Percentiles rank a stretch among this genome's conserved stretches.
Conservation (phyloP, 1,140 invertebrate genomes). For the Anthonomus grandis region DNA sequence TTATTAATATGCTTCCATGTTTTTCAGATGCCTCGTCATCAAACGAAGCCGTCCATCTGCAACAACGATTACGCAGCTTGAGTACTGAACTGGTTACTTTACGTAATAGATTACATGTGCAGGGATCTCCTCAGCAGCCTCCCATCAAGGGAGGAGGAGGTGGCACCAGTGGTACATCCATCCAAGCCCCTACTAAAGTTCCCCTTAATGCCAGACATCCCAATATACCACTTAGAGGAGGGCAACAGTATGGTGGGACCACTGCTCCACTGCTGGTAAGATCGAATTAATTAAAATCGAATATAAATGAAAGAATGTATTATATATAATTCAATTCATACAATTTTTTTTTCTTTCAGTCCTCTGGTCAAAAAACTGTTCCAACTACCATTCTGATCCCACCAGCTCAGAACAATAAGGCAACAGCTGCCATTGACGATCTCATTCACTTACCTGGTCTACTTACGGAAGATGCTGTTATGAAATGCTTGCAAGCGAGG, state of each 20-base stretch:
- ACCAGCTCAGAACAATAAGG: conserved; percentile 23
- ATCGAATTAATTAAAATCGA: background rate
- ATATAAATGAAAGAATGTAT: background rate
- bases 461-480: conserved; percentile 89
- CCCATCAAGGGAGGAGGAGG: conserved; percentile 33
- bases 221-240: conserved; percentile 16
- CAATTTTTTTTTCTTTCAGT: conserved; percentile 32
- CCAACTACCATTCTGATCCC: conserved; percentile 44
- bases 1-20: no score
- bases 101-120: conserved; percentile 78
- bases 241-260: conserved; percentile 1
- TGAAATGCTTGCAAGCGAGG: conserved; percentile 83
- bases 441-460: conserved; percentile 88
- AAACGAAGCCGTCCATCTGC: conserved; percentile 87
- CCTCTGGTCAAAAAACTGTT: conserved; percentile 46
- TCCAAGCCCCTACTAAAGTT: background rate
- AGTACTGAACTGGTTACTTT: conserved; percentile 87
- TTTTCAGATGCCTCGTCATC: conserved; percentile 85
- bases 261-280: conserved; percentile 1
- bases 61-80: conserved; percentile 82
- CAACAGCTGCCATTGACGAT: conserved; percentile 64
- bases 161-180: conserved; percentile 26
- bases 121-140: conserved; percentile 49
- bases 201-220: conserved; percentile 8
- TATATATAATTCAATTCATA: background rate